phyloP scores from a whole-genome alignment of 64 coral and sea anemone species.

The Dendronephthya gigantea region DNA sequence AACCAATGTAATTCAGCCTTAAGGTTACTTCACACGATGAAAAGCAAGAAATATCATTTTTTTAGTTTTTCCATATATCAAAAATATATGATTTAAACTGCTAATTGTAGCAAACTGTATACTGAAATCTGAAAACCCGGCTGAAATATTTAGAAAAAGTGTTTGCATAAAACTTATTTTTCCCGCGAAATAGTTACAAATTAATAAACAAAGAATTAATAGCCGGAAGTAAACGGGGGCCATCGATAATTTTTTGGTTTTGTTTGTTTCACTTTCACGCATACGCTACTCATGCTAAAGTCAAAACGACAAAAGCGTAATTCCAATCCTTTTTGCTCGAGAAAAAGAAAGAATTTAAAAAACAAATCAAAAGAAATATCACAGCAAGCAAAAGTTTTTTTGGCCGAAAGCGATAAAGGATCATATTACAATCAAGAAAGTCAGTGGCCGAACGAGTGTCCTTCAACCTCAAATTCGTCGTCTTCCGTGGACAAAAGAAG shows the following conservation, averaged over 20 bases:
- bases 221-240: not conserved
- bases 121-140: not conserved
- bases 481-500: not conserved
- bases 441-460: not conserved
- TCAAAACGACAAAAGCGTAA: not conserved
- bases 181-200: not conserved
- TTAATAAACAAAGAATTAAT: not conserved
- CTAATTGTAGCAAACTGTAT: not conserved
- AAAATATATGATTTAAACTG: not conserved
- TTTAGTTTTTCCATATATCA: not conserved
- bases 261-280: not conserved
- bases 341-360: not conserved
- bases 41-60: not conserved
- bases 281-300: not conserved
- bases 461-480: not conserved
- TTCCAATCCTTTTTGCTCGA: not conserved
- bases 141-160: not conserved
- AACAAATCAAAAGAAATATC: not conserved
- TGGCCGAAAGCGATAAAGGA: not conserved
- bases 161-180: not conserved
- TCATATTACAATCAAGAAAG: not conserved
- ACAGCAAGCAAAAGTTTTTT: not conserved
- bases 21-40: not conserved
- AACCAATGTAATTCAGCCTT: no score
- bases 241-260: not conserved